Conservation (phyloP, 2,888 invertebrate genomes). For the Steinernema hermaphroditum region DNA sequence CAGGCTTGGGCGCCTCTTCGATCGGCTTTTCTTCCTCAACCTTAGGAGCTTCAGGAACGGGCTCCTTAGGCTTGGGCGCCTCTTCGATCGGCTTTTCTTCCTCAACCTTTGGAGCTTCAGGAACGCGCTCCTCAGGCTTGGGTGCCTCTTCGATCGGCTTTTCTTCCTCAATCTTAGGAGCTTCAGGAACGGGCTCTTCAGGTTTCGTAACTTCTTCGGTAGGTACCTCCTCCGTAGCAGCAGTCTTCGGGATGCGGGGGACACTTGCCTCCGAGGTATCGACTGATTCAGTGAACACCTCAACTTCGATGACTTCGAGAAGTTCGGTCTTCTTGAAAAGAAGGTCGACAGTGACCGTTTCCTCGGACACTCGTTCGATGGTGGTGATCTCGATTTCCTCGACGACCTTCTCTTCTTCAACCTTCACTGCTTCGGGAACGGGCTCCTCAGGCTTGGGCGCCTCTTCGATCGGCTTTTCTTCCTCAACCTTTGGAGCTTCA, state of each 20-base stretch:
- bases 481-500: not conserved
- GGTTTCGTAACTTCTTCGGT: no score
- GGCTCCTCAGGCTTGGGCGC: not conserved
- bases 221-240: not conserved
- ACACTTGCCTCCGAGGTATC: not conserved
- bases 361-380: not conserved
- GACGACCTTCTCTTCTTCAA: not conserved
- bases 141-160: slow-evolving; percentile 30
- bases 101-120: slow-evolving; percentile 12
- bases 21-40: not conserved
- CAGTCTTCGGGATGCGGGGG: not conserved
- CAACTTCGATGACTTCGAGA: slow-evolving; percentile 12
- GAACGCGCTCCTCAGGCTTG: not conserved
- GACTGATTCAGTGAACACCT: not conserved
- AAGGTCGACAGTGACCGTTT: slow-evolving; percentile 13
- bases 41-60: slow-evolving; percentile 1
- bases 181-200: slow-evolving; percentile 6
- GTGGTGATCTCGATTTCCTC: slow-evolving; percentile 10
- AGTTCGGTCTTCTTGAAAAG: slow-evolving; percentile 28
- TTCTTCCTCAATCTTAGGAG: slow-evolving; percentile 21
- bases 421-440: not conserved
- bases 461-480: no score
- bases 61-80: not conserved
- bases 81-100: not conserved
- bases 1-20: not conserved